Evolutionary conservation across 2,888 invertebrate species (phyloP).

Genomic region (Teleogryllus oceanicus): DNA sequence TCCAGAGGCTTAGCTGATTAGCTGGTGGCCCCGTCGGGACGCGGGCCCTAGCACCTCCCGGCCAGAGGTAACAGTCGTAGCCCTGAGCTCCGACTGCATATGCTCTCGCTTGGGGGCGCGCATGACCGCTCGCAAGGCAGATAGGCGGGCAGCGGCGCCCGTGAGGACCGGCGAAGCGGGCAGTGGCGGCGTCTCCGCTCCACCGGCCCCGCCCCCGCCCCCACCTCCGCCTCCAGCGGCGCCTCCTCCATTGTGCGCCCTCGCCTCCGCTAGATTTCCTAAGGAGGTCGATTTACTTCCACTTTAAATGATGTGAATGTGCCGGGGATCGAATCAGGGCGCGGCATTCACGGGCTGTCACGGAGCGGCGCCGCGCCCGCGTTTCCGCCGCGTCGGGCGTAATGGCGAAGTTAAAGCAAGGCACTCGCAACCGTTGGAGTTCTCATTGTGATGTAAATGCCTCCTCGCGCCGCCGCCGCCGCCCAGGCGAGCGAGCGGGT

Average conservation of each 20-base stretch:
- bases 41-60: no score
- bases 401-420: conserved; percentile 1
- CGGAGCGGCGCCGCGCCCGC: background rate
- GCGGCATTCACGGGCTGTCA: background rate
- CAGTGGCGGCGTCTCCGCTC: no score
- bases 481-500: background rate
- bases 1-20: no score
- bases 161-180: no score
- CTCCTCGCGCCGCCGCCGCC: background rate
- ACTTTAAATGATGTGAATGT: conserved; percentile 2
- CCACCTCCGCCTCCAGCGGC: background rate
- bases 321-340: conserved; percentile 4
- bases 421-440: conserved; percentile 10
- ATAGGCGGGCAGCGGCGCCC: no score
- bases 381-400: conserved; percentile 7
- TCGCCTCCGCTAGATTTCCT: conserved; percentile 18
- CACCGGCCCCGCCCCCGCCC: no score
- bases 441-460: conserved; percentile 9
- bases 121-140: no score
- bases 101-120: no score
- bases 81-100: no score
- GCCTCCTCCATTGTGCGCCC: background rate
- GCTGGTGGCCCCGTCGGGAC: no score
- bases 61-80: no score
- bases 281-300: conserved; percentile 18